Evolutionary conservation across 2,888 invertebrate genomes (phyloP).

Genomic region (Lasioglossum villosulum): DNA sequence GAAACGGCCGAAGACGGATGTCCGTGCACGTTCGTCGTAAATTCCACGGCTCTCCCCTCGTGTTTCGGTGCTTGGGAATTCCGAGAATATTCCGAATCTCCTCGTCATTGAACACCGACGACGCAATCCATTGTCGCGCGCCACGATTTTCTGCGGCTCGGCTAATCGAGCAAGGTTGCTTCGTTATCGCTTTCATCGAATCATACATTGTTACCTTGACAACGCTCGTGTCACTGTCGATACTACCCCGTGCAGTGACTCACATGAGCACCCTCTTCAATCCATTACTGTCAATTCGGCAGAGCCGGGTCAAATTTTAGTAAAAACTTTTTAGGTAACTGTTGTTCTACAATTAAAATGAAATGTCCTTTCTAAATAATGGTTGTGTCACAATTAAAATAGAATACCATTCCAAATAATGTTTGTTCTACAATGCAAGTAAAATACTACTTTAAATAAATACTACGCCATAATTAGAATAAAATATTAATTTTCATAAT

Average conservation of each 20-base stretch:
- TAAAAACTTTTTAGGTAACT: background rate
- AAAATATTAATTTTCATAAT: too few species aligned
- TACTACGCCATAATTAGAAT: too few species aligned
- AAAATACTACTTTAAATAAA: too few species aligned
- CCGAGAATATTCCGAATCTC: conserved; percentile 51
- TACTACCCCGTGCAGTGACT: background rate
- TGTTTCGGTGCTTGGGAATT: conserved; percentile 42
- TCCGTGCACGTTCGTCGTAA: conserved; percentile 59
- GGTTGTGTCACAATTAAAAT: too few species aligned
- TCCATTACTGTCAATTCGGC: background rate
- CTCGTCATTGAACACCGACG: conserved; percentile 36
- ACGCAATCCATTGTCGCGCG: conserved; percentile 34
- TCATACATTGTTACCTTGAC: background rate
- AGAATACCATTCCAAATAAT: too few species aligned
- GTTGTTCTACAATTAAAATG: too few species aligned
- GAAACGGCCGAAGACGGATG: conserved; percentile 64
- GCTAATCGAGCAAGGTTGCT: background rate
- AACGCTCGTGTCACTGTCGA: conserved; percentile 16
- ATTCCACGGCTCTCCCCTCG: conserved; percentile 45
- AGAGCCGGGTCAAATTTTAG: background rate
- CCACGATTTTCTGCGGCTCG: conserved; percentile 41
- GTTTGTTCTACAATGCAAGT: too few species aligned
- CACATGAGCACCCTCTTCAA: background rate
- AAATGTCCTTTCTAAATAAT: too few species aligned
- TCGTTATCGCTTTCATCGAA: conserved; percentile 27